phyloP scores from a whole-genome alignment of 2,113 vertebrate species.

The Tetrao urogallus region DNA sequence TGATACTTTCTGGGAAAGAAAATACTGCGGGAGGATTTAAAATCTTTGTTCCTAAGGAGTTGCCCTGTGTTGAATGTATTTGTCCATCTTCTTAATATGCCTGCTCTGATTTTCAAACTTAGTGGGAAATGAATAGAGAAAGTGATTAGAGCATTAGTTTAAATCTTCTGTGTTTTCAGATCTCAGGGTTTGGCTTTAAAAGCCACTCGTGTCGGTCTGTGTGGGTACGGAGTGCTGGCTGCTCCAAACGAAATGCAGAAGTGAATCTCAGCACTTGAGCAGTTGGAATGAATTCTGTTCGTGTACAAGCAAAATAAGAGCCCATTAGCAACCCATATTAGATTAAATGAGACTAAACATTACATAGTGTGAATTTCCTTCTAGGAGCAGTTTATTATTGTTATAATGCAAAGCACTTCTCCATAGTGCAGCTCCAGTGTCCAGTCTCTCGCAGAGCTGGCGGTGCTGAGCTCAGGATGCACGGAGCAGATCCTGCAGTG shows the following conservation, averaged over 20 bases:
- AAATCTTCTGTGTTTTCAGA: background rate
- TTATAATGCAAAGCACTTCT: slow-evolving; percentile 35
- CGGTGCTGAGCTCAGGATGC: background rate
- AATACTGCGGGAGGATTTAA: background rate
- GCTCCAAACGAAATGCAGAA: background rate
- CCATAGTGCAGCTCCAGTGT: background rate
- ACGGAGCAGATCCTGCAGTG: background rate
- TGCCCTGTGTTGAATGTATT: rapidly evolving
- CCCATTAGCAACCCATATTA: slow-evolving; percentile 53
- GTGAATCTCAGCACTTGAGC: background rate
- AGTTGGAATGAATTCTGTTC: background rate
- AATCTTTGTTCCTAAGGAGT: background rate
- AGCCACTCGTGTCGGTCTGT: background rate
- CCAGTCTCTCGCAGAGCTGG: background rate
- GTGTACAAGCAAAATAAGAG: slow-evolving; percentile 29
- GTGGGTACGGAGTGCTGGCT: background rate
- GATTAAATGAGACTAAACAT: slow-evolving; percentile 70
- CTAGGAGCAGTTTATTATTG: background rate
- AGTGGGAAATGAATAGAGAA: background rate
- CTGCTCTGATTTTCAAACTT: background rate
- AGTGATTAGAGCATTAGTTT: background rate
- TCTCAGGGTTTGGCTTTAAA: background rate
- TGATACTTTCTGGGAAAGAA: background rate
- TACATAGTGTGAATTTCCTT: background rate
- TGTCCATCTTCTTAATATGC: background rate